Evolutionary conservation across 2,888 invertebrate species (phyloP).

Genomic region (Synergus umbraculus): DNA sequence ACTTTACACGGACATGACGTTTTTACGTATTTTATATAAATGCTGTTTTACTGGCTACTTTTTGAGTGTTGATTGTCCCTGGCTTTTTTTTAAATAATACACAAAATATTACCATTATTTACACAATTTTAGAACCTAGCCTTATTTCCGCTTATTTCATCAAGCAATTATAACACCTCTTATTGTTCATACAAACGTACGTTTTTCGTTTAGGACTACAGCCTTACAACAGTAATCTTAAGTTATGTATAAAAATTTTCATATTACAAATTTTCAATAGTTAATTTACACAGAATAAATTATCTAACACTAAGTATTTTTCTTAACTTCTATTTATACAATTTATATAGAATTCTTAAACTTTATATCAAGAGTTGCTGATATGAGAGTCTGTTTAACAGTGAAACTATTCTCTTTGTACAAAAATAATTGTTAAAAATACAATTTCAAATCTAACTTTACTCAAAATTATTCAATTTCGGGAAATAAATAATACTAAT

Average conservation of each 20-base stretch:
- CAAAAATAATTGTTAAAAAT: slow-evolving; percentile 14
- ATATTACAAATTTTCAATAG: slow-evolving; percentile 46
- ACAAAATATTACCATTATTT: slow-evolving; percentile 45
- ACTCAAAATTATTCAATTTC: neutral
- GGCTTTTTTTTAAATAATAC: slow-evolving; percentile 60
- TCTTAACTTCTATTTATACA: slow-evolving; percentile 43
- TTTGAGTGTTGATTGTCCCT: slow-evolving; percentile 38
- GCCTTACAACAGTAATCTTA: slow-evolving; percentile 28
- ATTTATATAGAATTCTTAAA: slow-evolving; percentile 33
- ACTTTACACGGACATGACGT: slow-evolving; percentile 63
- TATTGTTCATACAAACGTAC: neutral
- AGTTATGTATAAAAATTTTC: slow-evolving; percentile 49
- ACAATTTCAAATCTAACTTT: neutral
- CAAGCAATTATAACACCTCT: neutral
- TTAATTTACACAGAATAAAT: slow-evolving; percentile 66
- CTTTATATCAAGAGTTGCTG: neutral
- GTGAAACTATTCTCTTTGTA: slow-evolving; percentile 8
- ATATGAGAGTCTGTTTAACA: slow-evolving; percentile 27
- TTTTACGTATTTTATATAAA: slow-evolving; percentile 60
- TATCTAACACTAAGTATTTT: slow-evolving; percentile 61
- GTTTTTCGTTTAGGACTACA: slow-evolving; percentile 7
- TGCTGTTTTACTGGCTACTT: slow-evolving; percentile 61
- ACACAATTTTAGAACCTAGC: slow-evolving; percentile 11
- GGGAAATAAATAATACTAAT: slow-evolving; percentile 23
- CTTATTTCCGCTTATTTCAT: neutral